A percentile compares a stretch with the other conserved stretches of the same genome.
These are phyloP conservation scores for Sisyra terminalis DNA, from an alignment of 2,888 invertebrate species.

Conservation along the genomic window DNA sequence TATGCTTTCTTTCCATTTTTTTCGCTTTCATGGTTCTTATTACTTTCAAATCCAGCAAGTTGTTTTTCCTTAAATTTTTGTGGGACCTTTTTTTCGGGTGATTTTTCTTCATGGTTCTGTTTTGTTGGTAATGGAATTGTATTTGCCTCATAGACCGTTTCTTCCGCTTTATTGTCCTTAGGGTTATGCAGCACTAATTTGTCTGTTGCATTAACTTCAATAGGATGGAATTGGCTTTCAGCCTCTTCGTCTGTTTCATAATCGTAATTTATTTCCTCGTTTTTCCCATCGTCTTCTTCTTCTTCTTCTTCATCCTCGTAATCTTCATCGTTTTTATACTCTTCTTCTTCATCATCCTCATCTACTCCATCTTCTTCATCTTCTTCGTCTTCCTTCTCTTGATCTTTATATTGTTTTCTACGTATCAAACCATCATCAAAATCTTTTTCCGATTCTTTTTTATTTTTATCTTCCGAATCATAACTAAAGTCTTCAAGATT, in stretches of 20 bases:
- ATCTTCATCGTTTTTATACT: slow-evolving; percentile 8
- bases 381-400: not conserved
- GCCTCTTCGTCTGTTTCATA: not conserved
- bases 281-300: slow-evolving; percentile 3
- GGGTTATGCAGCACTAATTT: too few species aligned
- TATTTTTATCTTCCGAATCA: too few species aligned
- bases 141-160: too few species aligned
- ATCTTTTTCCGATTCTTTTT: slow-evolving; percentile 9
- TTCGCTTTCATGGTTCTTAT: too few species aligned
- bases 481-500: slow-evolving; percentile 11
- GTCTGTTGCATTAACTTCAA: not conserved
- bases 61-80: slow-evolving; percentile 11
- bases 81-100: slow-evolving; percentile 4
- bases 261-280: not conserved
- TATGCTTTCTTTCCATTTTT: slow-evolving; percentile 23
- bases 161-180: too few species aligned
- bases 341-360: slow-evolving; percentile 2
- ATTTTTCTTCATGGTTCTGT: not conserved
- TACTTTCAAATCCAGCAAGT: slow-evolving; percentile 13
- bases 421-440: slow-evolving; percentile 5
- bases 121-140: not conserved
- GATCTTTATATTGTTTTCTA: not conserved
- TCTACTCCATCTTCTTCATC: not conserved
- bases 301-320: slow-evolving; percentile 8
- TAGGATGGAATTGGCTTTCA: not conserved